A percentile compares a stretch with the other conserved stretches of the same genome.
Conservation (phyloP, 2,113 vertebrate species). For the Petaurus breviceps region DNA sequence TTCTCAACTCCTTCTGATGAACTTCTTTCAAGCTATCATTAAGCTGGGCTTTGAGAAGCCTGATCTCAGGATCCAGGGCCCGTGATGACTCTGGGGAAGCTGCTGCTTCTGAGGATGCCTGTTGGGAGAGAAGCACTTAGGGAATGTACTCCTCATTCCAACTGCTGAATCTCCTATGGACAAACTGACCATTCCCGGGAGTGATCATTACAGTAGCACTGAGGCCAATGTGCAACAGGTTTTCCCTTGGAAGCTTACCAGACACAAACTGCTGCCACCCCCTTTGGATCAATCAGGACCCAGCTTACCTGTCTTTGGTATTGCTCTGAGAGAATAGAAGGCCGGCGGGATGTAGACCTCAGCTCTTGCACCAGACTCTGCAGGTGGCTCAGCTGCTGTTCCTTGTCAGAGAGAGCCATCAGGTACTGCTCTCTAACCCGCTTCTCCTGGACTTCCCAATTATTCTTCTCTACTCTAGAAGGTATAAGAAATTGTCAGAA, state of each 20-base stretch:
- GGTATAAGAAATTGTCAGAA: background rate
- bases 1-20: conserved; percentile 87
- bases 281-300: background rate
- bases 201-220: background rate
- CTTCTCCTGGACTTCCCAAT: conserved; percentile 88
- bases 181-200: conserved; percentile 3
- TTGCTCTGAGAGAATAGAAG: conserved; percentile 79
- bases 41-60: conserved; percentile 82
- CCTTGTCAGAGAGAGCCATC: conserved; percentile 88
- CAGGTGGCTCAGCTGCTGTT: conserved; percentile 88
- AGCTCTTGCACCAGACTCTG: conserved; percentile 84
- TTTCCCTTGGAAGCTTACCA: background rate
- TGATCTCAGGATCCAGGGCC: conserved; percentile 77
- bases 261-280: conserved; percentile 7
- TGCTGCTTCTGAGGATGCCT: conserved; percentile 77
- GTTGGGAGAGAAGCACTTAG: conserved; percentile 46
- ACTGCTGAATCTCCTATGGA: conserved; percentile 10
- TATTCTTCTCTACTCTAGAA: conserved; percentile 81
- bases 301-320: conserved; percentile 85
- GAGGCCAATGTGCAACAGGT: background rate
- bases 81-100: conserved; percentile 51
- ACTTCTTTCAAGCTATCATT: conserved; percentile 85
- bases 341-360: conserved; percentile 58
- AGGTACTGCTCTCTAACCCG: conserved; percentile 90
- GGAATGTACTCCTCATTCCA: conserved; percentile 18